These are phyloP conservation scores for Acronicta alni DNA, from an alignment of 2,888 invertebrate species.

Conservation along the genomic window DNA sequence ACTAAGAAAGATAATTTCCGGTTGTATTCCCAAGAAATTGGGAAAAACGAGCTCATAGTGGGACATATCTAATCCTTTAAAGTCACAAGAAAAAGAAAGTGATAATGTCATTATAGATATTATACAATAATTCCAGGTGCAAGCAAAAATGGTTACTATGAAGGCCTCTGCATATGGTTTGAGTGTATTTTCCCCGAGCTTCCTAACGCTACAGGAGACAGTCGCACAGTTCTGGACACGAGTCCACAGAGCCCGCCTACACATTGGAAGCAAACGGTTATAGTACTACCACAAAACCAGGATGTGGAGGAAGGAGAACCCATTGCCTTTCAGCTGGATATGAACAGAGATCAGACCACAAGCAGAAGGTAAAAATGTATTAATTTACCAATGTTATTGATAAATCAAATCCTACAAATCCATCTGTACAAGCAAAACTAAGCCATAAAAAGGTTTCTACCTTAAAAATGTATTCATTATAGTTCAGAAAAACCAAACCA, in stretches of 20 bases:
- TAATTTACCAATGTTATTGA: too few species aligned
- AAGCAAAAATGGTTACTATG: conserved; percentile 90
- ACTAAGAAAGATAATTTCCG: too few species aligned
- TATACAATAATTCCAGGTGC: conserved; percentile 72
- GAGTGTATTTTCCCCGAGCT: conserved; percentile 92
- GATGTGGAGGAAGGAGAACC: conserved; percentile 90
- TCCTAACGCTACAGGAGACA: conserved; percentile 80
- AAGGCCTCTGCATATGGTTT: conserved; percentile 95
- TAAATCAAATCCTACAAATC: too few species aligned
- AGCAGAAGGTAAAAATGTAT: conserved; percentile 78
- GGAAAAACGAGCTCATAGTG: too few species aligned
- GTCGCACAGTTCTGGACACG: conserved; percentile 92
- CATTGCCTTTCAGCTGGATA: conserved; percentile 91
- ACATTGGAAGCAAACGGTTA: conserved; percentile 98
- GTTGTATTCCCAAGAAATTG: too few species aligned
- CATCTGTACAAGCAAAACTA: too few species aligned
- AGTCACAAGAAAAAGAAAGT: too few species aligned
- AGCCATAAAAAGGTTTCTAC: too few species aligned
- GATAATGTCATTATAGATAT: too few species aligned
- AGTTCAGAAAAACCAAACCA: too few species aligned
- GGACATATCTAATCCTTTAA: too few species aligned
- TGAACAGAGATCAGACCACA: conserved; percentile 83
- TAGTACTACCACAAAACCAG: conserved; percentile 92
- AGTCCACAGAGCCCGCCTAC: conserved; percentile 92
- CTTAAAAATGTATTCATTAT: too few species aligned